phyloP scores from a whole-genome alignment of 2,797 vertebrate genomes.

The Chiroxiphia lanceolata region DNA sequence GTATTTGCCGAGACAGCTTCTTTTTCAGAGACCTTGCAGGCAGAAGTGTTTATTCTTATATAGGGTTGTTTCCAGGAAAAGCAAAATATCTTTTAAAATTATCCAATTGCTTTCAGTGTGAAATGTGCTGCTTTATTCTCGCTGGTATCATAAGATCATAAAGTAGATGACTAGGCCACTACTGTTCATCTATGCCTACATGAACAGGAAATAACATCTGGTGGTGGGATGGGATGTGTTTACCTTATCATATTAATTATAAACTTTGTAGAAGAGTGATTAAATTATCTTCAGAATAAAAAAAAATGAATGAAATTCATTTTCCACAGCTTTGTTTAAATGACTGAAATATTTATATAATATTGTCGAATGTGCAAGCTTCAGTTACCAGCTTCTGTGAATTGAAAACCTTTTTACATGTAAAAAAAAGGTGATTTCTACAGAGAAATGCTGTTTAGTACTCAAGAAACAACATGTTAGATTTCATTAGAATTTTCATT shows the following conservation, averaged over 20 bases:
- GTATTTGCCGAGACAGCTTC: not conserved
- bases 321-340: not conserved
- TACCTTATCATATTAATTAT: not conserved
- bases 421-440: not conserved
- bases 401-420: not conserved
- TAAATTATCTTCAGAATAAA: not conserved
- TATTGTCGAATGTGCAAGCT: not conserved
- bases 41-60: not conserved
- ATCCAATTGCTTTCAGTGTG: not conserved
- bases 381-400: not conserved
- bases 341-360: not conserved
- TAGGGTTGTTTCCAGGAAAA: not conserved
- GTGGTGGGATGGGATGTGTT: not conserved
- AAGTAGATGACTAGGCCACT: not conserved
- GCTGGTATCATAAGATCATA: not conserved
- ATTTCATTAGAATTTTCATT: not conserved
- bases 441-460: not conserved
- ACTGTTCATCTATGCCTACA: not conserved
- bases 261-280: not conserved
- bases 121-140: not conserved
- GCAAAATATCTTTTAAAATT: not conserved
- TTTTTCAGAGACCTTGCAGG: not conserved
- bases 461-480: not conserved
- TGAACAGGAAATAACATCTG: not conserved
- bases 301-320: not conserved